These are phyloP conservation scores for Clarias gariepinus DNA, from an alignment of 2,113 vertebrate genomes.

Conservation along the genomic window DNA sequence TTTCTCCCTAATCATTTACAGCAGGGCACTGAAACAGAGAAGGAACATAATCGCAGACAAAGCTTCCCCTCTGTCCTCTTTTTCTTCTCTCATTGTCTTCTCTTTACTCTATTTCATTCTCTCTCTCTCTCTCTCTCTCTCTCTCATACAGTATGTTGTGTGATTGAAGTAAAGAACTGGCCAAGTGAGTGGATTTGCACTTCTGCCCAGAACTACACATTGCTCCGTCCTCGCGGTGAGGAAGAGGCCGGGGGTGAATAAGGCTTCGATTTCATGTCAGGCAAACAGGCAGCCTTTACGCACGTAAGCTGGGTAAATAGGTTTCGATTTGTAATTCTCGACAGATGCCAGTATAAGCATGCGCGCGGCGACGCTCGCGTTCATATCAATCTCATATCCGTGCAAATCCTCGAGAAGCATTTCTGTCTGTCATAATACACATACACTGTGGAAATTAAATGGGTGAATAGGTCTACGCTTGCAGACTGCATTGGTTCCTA, in stretches of 20 bases:
- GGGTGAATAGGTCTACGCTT: neutral
- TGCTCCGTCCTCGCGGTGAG: constrained; percentile 4
- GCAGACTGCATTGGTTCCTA: constrained; percentile 20
- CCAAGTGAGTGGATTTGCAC: neutral
- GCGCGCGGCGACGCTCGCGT: constrained; percentile 5
- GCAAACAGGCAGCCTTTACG: constrained; percentile 68
- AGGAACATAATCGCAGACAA: constrained; percentile 42
- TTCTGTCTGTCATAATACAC: constrained; percentile 22
- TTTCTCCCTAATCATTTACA: constrained; percentile 51
- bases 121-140: constrained; percentile 25
- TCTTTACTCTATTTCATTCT: constrained; percentile 18
- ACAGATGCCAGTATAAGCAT: constrained; percentile 58
- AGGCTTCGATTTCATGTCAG: constrained; percentile 73
- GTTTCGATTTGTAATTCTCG: constrained; percentile 75
- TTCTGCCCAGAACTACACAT: neutral
- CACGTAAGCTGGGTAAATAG: constrained; percentile 72
- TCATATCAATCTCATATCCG: constrained; percentile 37
- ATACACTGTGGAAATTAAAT: constrained; percentile 21
- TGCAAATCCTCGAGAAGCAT: constrained; percentile 29
- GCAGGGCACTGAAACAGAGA: constrained; percentile 33
- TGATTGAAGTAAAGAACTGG: neutral
- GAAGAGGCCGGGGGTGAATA: constrained; percentile 57
- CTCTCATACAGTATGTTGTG: constrained; percentile 2
- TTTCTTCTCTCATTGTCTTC: constrained; percentile 31
- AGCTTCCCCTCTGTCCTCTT: constrained; percentile 46